A percentile compares a stretch with the other conserved stretches of the same genome.
phyloP scores from a whole-genome alignment of 2,797 vertebrate genomes.

The Macroramphosus scolopax region DNA sequence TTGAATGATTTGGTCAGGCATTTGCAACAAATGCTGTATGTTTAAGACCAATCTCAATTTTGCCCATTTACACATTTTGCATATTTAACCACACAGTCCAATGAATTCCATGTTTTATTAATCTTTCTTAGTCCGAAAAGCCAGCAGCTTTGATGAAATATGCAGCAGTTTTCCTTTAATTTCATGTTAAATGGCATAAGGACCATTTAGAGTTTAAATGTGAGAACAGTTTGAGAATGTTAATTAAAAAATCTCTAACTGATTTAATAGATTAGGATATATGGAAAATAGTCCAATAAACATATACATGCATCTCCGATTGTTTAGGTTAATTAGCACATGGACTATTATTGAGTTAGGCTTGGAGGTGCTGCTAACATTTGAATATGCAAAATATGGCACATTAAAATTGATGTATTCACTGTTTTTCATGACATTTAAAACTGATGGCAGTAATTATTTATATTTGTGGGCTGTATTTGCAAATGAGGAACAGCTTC shows the following conservation, averaged over 20 bases:
- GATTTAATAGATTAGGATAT: constrained; percentile 2
- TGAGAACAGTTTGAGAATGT: not conserved
- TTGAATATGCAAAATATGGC: constrained; percentile 34
- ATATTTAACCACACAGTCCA: no score
- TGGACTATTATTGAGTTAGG: constrained; percentile 11
- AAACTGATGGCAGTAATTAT: constrained; percentile 4
- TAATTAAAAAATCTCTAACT: constrained; percentile 14
- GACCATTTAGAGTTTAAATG: constrained; percentile 9
- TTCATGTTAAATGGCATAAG: not conserved
- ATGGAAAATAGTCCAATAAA: constrained; percentile 11
- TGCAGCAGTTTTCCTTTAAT: constrained; percentile 7
- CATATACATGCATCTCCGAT: no score
- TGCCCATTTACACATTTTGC: not conserved
- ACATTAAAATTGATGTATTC: constrained; percentile 11
- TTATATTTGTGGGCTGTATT: constrained; percentile 10
- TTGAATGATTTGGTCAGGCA: not conserved
- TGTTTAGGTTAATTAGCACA: constrained; percentile 17
- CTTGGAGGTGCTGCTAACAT: constrained; percentile 31
- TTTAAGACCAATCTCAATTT: not conserved
- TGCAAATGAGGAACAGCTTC: constrained; percentile 1
- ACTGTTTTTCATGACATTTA: no score
- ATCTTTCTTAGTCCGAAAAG: not conserved
- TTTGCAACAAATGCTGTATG: constrained; percentile 4
- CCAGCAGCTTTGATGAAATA: no score
- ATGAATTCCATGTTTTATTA: constrained; percentile 6